Evolutionary conservation across 2,797 vertebrate genomes (phyloP).

Genomic region (Hippopotamyrus pictus): DNA sequence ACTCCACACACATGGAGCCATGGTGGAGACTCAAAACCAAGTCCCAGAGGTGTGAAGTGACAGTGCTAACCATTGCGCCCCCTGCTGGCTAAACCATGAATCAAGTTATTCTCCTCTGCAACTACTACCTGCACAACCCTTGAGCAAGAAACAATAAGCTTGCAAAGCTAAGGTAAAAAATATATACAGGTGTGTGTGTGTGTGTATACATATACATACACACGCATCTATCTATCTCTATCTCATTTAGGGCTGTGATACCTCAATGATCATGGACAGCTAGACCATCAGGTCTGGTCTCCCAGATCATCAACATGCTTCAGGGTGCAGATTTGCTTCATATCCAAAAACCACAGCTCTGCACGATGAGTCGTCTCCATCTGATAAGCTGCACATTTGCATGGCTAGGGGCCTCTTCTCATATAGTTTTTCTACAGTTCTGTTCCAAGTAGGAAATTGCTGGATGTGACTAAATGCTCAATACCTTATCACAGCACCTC

Average conservation of each 20-base stretch:
- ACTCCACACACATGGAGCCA: too few relatives aligned
- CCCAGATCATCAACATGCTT: background rate
- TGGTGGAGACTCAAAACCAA: too few relatives aligned
- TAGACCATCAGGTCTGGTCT: background rate
- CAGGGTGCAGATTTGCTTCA: background rate
- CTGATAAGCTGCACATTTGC: background rate
- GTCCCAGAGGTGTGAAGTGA: too few relatives aligned
- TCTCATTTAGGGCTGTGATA: background rate
- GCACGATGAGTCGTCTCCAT: background rate
- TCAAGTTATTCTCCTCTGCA: background rate
- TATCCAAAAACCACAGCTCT: background rate
- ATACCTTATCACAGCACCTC: background rate
- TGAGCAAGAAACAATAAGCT: background rate
- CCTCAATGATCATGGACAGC: background rate
- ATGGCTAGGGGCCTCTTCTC: background rate
- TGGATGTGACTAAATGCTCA: background rate
- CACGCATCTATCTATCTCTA: background rate
- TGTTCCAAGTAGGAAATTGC: background rate
- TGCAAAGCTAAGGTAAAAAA: background rate
- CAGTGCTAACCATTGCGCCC: background rate
- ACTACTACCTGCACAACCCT: background rate
- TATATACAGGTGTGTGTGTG: background rate
- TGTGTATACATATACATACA: too few relatives aligned
- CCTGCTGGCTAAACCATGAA: background rate
- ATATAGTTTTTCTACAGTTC: background rate